Evolutionary conservation across 2,797 vertebrate species (phyloP).

Genomic region (Protosalanx chinensis): DNA sequence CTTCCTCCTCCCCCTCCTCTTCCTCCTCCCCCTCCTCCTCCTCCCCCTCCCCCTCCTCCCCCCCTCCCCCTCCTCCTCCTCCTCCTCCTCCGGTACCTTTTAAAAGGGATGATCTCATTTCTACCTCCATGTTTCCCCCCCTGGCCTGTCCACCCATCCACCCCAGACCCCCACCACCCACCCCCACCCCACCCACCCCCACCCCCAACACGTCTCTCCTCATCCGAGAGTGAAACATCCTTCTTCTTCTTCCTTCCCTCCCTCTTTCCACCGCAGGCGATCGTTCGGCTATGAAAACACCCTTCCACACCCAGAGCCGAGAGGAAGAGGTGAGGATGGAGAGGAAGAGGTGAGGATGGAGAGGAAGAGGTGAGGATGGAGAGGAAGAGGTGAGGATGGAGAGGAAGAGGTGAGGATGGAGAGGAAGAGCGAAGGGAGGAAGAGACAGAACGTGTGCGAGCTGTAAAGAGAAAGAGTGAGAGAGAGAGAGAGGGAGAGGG

Average conservation of each 20-base stretch:
- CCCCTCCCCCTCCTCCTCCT: not conserved
- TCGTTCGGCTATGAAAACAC: not conserved
- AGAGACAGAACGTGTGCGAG: not conserved
- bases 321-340: not conserved
- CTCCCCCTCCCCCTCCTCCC: not conserved
- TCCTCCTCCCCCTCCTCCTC: not conserved
- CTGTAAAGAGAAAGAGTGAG: constrained; percentile 1
- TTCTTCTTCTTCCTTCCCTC: not conserved
- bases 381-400: not conserved
- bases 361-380: not conserved
- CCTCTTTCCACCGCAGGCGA: not conserved
- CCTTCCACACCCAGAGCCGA: not conserved
- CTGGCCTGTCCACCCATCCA: constrained; percentile 12
- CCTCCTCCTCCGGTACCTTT: not conserved
- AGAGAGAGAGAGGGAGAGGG: constrained; percentile 28
- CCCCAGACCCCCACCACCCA: constrained; percentile 1
- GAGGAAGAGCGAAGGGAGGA: not conserved
- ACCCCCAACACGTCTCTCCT: not conserved
- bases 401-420: not conserved
- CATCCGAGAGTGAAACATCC: not conserved
- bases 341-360: not conserved
- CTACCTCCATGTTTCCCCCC: not conserved
- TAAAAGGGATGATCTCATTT: constrained; percentile 30
- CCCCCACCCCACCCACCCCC: not conserved
- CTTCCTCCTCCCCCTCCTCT: not conserved